These are phyloP conservation scores for Strigops habroptila DNA, from an alignment of 2,113 vertebrate genomes.

Conservation along the genomic window DNA sequence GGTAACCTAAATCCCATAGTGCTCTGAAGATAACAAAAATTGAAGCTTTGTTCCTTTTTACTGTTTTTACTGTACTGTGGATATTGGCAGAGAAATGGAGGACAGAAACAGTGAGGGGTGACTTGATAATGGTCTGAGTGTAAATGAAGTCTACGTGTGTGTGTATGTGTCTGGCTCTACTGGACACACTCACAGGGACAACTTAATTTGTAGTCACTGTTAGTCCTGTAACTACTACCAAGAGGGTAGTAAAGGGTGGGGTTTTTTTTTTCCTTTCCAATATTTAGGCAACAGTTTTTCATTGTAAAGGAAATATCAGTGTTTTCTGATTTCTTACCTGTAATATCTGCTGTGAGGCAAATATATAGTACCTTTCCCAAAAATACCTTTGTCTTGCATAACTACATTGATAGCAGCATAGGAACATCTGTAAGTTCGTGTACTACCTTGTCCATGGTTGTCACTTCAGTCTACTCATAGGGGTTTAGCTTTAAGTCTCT, in stretches of 20 bases:
- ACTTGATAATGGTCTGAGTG: background rate
- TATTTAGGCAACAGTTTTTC: background rate
- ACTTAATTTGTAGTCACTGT: background rate
- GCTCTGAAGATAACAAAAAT: background rate
- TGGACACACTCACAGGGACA: background rate
- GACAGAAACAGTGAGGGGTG: background rate
- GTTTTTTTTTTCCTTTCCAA: background rate
- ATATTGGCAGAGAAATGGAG: background rate
- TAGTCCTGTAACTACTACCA: background rate
- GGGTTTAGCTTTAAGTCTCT: background rate
- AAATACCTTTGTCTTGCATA: background rate
- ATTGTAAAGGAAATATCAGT: background rate
- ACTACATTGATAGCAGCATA: background rate
- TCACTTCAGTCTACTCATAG: background rate
- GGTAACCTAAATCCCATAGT: background rate
- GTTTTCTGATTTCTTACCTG: background rate
- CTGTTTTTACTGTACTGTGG: background rate
- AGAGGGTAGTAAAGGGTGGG: accelerated
- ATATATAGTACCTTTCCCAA: background rate
- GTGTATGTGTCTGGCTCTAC: background rate
- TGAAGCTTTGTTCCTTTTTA: background rate
- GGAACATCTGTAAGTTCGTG: background rate
- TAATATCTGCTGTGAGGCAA: background rate
- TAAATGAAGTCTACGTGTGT: background rate
- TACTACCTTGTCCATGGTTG: background rate